Percentiles rank a stretch among this genome's conserved stretches.
Evolutionary conservation across 2,797 vertebrate species (phyloP).

Genomic region (Danio kyathit): DNA sequence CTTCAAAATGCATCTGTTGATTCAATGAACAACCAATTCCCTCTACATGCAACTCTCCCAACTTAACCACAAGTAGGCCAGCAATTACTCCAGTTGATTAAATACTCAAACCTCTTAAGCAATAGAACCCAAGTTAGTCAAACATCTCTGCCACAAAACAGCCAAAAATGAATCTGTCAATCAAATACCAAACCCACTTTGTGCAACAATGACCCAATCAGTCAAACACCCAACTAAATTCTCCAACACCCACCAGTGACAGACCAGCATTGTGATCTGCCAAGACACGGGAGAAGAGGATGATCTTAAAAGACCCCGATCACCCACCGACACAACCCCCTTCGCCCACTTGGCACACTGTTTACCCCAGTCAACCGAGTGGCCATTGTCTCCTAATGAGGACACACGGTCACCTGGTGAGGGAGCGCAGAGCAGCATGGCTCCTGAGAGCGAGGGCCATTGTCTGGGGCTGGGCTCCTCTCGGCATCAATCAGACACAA

Average conservation of each 20-base stretch:
- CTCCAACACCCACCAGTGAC: constrained; percentile 2
- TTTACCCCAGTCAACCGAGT: constrained; percentile 55
- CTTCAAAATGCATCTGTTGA: too few relatives aligned
- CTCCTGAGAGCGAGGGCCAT: constrained; percentile 85
- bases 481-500: constrained; percentile 54
- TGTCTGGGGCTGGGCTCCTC: constrained; percentile 80
- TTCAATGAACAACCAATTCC: too few relatives aligned
- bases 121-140: too few relatives aligned
- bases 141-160: too few relatives aligned
- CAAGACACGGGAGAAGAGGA: background rate
- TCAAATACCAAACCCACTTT: too few relatives aligned
- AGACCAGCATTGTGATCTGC: background rate
- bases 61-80: too few relatives aligned
- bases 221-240: background rate
- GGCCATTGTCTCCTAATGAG: constrained; percentile 81
- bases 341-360: background rate
- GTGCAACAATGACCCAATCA: background rate
- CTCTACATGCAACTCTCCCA: too few relatives aligned
- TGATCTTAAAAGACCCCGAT: background rate
- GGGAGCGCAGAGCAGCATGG: constrained; percentile 74
- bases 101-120: too few relatives aligned
- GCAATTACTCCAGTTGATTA: too few relatives aligned
- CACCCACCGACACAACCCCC: constrained; percentile 10
- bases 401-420: constrained; percentile 91
- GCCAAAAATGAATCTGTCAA: too few relatives aligned